These are phyloP conservation scores for Trinorchestia longiramus DNA, from an alignment of 1,140 invertebrate genomes.

Conservation along the genomic window DNA sequence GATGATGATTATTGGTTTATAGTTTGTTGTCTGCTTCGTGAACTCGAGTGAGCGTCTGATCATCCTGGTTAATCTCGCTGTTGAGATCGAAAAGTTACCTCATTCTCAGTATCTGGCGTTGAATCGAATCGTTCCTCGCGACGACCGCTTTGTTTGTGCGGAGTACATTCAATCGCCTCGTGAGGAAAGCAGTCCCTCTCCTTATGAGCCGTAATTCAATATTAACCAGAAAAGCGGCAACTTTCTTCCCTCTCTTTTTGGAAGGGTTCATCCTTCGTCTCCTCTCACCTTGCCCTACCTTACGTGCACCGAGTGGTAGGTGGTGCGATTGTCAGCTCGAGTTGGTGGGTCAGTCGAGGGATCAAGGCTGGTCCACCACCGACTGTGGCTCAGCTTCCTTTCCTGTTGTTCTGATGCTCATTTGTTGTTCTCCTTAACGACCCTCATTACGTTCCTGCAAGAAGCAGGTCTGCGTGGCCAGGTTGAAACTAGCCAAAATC, in stretches of 20 bases:
- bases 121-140: neutral
- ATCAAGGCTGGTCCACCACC: constrained; percentile 38
- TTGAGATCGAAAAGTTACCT: neutral
- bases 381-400: constrained; percentile 27
- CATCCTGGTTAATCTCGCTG: neutral
- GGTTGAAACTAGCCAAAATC: neutral
- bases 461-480: neutral
- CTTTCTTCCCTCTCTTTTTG: neutral
- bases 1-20: neutral
- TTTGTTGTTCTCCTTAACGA: neutral
- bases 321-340: constrained; percentile 40
- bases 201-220: neutral
- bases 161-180: neutral
- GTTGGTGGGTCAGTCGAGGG: constrained; percentile 34
- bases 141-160: neutral
- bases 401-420: neutral
- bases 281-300: neutral
- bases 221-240: neutral
- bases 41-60: neutral
- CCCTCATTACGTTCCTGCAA: neutral
- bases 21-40: neutral
- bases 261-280: neutral
- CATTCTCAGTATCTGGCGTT: neutral
- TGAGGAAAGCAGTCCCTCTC: neutral
- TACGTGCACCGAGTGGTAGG: neutral